These are phyloP conservation scores for Notospermus geniculatus DNA, from an alignment of 1,140 invertebrate genomes.

Conservation along the genomic window DNA sequence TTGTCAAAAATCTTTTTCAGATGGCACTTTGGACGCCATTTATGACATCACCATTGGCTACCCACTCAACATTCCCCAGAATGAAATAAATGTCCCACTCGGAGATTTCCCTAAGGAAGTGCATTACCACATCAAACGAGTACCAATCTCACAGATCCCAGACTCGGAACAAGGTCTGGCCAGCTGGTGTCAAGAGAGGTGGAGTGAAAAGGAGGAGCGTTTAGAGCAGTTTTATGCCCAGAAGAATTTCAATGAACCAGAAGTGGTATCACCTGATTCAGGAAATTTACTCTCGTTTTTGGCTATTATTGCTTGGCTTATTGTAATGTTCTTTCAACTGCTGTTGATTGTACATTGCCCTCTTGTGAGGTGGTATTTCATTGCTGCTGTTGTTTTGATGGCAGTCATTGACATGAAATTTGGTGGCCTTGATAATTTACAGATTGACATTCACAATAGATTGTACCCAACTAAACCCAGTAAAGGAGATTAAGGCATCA, in stretches of 20 bases:
- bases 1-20: conserved; percentile 24
- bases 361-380: neutral
- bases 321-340: neutral
- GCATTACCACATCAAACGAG: conserved; percentile 37
- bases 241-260: conserved; percentile 16
- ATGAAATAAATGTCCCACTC: conserved; percentile 35
- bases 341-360: too few relatives aligned
- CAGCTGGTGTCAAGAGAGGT: conserved; percentile 34
- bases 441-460: conserved; percentile 13
- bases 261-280: neutral
- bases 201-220: conserved; percentile 40
- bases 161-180: conserved; percentile 28
- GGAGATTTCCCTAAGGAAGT: conserved; percentile 45
- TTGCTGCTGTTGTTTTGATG: neutral
- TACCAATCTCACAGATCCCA: conserved; percentile 25
- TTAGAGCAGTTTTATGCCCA: conserved; percentile 36
- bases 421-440: conserved; percentile 12
- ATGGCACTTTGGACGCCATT: conserved; percentile 35
- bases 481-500: too few relatives aligned
- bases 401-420: conserved; percentile 6
- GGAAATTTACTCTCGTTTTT: conserved; percentile 6
- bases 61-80: conserved; percentile 37
- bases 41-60: conserved; percentile 47
- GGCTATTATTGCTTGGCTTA: neutral
- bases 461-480: neutral